Evolutionary conservation across 2,113 vertebrate species (phyloP).

Genomic region (Solenodon paradoxus): DNA sequence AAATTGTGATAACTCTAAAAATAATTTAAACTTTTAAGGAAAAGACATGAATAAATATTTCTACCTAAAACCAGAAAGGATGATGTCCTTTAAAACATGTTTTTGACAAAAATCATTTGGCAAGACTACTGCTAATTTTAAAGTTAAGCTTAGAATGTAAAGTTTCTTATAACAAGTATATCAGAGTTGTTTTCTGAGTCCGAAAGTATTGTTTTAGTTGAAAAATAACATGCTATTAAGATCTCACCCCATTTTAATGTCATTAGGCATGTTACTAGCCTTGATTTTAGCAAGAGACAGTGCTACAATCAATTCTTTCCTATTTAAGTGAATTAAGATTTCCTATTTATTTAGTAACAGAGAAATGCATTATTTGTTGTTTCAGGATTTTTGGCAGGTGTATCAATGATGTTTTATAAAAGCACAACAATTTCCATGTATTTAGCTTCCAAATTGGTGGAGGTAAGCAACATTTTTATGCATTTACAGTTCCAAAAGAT

Average conservation of each 20-base stretch:
- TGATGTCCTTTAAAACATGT: background rate
- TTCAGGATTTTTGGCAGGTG: constrained; percentile 94
- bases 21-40: background rate
- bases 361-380: constrained; percentile 62
- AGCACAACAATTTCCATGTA: constrained; percentile 99
- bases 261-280: background rate
- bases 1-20: background rate
- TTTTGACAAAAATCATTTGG: background rate
- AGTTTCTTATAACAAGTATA: background rate
- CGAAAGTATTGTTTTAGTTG: background rate
- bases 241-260: background rate
- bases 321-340: background rate
- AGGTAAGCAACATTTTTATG: constrained; percentile 86
- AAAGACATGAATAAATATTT: constrained; percentile 25
- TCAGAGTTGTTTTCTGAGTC: background rate
- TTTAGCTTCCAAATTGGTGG: constrained; percentile 96
- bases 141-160: constrained; percentile 23
- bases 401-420: constrained; percentile 99
- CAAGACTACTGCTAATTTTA: background rate
- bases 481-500: background rate
- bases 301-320: background rate
- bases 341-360: background rate
- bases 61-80: background rate
- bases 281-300: constrained; percentile 18
- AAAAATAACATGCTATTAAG: background rate